Evolutionary conservation across 1,140 invertebrate genomes (phyloP), one percentile per base, ranked within the genome.

Genomic region (Battus philenor): DNA sequence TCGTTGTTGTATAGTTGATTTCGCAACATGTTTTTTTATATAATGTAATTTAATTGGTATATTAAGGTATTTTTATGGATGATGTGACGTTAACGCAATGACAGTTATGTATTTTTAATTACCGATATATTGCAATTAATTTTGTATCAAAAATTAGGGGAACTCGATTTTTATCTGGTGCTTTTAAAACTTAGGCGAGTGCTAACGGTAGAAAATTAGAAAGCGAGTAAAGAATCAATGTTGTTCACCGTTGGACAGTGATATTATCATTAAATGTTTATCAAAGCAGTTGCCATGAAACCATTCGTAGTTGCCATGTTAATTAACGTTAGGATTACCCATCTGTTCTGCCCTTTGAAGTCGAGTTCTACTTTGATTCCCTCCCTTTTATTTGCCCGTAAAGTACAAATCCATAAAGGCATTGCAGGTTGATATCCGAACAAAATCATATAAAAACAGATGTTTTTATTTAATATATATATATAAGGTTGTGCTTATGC

Each of bases 401-500:
- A 79, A 79, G 73, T 82, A 76, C 75, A 82, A 79, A 70, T 70
- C 62, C 66, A 20, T 45, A 53, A 66, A 56, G 58, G 62, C 49
- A 54, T 60, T 47, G 48, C 41, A 65, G 51, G 46, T 50, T 53
- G 47, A 48, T 8, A 56, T 45, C 43, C 53, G 62, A 75, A 68
- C 63, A 71, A 70, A 63, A 47, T 54, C 43, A 54, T 29, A 48
- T 4, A 41, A 47, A 50, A 45, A 47, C 50, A 56, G 53, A 48
- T 30, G 54, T 61, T 53, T 47, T 48, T 46, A 49, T 60, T 55
- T 52, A 61, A 62, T n/a, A n/a, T 47, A 63, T 57, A 45, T 50
- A 36, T 56, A 34, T 70, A 73, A 72, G 67, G 63, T 73, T 75
- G 68, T 69, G 68, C 63, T 66, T 73, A 65, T 68, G 59, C 54